Conservation (phyloP, 1,140 invertebrate genomes). For the Trichonephila inaurata region DNA sequence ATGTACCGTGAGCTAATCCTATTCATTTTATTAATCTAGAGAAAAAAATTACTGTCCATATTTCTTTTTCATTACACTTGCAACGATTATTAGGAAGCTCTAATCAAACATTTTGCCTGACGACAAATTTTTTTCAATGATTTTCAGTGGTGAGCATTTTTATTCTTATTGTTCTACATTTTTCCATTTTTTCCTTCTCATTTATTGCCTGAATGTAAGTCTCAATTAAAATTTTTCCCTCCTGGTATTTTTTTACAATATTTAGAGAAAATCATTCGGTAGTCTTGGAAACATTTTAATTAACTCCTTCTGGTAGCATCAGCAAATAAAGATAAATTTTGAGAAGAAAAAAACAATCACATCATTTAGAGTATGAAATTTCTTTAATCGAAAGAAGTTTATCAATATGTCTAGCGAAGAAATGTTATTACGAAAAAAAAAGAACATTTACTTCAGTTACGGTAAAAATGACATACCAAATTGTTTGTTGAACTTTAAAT, state of each 20-base stretch:
- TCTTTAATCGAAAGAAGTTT: not conserved
- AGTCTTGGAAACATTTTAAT: not conserved
- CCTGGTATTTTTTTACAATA: not conserved
- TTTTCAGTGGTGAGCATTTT: not conserved
- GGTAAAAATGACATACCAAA: too few species aligned
- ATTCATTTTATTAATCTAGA: not conserved
- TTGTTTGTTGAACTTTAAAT: too few species aligned
- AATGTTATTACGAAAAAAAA: too few species aligned
- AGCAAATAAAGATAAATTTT: not conserved
- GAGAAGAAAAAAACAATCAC: not conserved
- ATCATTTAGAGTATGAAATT: not conserved
- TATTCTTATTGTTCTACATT: not conserved
- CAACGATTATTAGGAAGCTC: not conserved
- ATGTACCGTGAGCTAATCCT: not conserved
- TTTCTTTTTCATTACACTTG: not conserved
- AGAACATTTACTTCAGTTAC: too few species aligned
- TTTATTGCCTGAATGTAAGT: not conserved
- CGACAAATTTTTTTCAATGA: not conserved
- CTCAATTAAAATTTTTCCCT: conserved; percentile 5
- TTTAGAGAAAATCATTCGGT: not conserved
- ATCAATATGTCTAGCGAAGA: not conserved
- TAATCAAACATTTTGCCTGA: not conserved
- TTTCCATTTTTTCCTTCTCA: not conserved
- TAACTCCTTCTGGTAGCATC: not conserved
- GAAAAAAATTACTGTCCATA: not conserved